Percentiles rank a stretch among this genome's conserved stretches.
Conservation (phyloP, 2,797 vertebrate genomes). For the Lithobates sylvaticus region DNA sequence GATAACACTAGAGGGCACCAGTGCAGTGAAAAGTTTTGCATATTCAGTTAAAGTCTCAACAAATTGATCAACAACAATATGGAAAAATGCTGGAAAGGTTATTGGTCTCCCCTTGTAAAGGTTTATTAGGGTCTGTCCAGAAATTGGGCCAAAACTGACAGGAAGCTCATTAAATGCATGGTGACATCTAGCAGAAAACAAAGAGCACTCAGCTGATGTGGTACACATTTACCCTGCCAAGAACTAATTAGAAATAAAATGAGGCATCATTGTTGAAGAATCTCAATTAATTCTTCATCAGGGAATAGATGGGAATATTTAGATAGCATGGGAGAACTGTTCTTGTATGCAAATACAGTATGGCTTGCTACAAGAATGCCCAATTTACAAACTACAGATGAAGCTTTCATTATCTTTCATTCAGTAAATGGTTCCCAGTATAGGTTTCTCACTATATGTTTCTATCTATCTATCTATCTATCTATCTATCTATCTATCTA, state of each 20-base stretch:
- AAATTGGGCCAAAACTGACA: conserved; percentile 20
- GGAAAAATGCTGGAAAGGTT: not conserved
- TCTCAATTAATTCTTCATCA: conserved; percentile 12
- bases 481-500: no score
- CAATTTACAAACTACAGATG: conserved; percentile 4
- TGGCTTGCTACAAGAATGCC: not conserved
- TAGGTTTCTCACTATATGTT: no score
- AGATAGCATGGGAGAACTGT: not conserved
- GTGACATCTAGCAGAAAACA: conserved; percentile 14
- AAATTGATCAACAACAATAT: not conserved
- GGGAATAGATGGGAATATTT: conserved; percentile 11
- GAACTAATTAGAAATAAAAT: conserved; percentile 34
- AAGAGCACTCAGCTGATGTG: conserved; percentile 4
- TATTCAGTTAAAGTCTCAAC: not conserved
- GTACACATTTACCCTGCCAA: conserved; percentile 12
- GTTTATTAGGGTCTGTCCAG: not conserved
- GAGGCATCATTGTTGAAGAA: conserved; percentile 11
- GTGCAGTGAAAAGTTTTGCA: not conserved
- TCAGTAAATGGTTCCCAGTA: no score
- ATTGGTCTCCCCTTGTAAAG: not conserved
- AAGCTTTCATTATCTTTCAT: not conserved
- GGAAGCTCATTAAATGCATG: conserved; percentile 28
- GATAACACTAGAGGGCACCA: not conserved
- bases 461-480: no score
- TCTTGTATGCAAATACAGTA: not conserved